A percentile compares a stretch with the other conserved stretches of the same genome.
Conservation (phyloP, 2,888 invertebrate species). For the Pomacea canaliculata region DNA sequence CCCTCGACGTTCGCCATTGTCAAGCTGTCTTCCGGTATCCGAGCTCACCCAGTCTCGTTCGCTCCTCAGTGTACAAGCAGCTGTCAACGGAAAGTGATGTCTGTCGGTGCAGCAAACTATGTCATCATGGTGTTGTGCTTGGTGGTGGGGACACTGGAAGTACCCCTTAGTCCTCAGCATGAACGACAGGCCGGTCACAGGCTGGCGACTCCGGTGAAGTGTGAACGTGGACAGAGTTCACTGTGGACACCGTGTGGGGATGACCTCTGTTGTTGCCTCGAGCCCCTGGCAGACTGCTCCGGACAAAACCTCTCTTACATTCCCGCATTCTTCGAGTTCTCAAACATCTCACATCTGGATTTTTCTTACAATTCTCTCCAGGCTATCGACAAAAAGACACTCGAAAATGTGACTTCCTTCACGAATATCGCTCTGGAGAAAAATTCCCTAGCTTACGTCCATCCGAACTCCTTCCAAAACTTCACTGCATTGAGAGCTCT, state of each 20-base stretch:
- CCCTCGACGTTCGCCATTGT: no score
- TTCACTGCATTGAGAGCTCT: background rate
- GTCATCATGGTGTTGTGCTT: no score
- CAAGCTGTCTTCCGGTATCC: no score
- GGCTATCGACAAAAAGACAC: background rate
- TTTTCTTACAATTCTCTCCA: slow-evolving; percentile 7
- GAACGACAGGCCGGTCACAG: no score
- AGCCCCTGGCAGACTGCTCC: background rate
- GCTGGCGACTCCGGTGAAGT: no score
- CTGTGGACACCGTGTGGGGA: slow-evolving; percentile 3
- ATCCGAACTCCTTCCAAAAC: background rate
- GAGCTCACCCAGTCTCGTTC: no score
- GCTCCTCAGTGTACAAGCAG: no score
- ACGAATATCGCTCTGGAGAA: background rate
- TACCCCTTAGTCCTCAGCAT: no score
- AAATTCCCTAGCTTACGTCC: background rate
- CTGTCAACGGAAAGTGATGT: no score
- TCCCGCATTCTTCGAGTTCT: background rate
- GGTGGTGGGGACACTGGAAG: no score
- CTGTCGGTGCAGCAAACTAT: no score
- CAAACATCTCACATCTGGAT: background rate
- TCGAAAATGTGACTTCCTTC: slow-evolving; percentile 7
- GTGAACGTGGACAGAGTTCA: background rate
- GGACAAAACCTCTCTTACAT: slow-evolving; percentile 1
- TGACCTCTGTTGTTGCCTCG: background rate